Conservation (phyloP, 2,113 vertebrate species). For the Fregetta grallaria region DNA sequence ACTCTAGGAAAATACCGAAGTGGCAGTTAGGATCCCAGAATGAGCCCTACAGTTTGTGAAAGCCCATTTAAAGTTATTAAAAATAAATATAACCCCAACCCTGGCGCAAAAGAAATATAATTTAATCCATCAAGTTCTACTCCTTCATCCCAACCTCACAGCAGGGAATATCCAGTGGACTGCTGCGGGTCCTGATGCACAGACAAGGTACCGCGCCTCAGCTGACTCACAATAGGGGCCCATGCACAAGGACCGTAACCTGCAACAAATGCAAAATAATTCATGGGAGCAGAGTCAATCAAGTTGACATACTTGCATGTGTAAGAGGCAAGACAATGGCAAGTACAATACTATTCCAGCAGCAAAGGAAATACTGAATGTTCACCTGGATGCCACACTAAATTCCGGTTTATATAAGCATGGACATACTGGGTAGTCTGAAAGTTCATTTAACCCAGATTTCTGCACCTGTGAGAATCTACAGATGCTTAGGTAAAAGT, state of each 20-base stretch:
- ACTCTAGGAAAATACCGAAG: background rate
- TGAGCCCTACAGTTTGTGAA: background rate
- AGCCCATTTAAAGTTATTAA: background rate
- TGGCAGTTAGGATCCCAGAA: background rate
- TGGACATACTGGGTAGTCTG: rapidly evolving
- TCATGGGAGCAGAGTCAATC: background rate
- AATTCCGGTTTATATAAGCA: background rate
- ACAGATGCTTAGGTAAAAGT: background rate
- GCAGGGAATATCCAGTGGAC: background rate
- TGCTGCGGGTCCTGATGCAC: background rate
- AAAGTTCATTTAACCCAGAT: background rate
- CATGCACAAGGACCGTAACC: background rate
- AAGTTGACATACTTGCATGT: background rate
- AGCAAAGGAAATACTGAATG: background rate
- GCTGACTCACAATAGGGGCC: rapidly evolving
- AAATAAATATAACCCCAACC: background rate
- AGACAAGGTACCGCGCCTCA: rapidly evolving
- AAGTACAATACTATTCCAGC: background rate
- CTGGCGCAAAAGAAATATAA: background rate
- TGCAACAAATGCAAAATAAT: background rate
- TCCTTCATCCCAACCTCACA: background rate
- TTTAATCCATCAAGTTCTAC: background rate
- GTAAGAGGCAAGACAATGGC: background rate
- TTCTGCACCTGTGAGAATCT: background rate
- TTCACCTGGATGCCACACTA: background rate